Evolutionary conservation across 1,140 invertebrate species (phyloP).

Genomic region (Aphelinus certus): DNA sequence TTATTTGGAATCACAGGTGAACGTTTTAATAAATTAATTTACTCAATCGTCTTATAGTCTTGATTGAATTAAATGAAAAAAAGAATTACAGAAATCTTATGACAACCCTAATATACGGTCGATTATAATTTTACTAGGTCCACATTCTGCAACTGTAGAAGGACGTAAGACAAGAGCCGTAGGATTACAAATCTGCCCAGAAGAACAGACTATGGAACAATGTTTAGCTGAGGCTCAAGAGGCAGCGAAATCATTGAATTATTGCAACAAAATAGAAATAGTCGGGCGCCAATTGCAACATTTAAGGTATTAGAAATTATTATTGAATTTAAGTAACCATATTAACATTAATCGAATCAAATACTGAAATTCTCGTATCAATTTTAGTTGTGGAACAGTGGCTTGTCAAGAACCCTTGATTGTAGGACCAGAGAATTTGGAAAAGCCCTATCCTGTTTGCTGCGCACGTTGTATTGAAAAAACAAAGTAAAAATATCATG

Average conservation of each 20-base stretch:
- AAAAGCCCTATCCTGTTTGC: slow-evolving; percentile 28
- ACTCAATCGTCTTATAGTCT: no score
- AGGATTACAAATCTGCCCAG: background rate
- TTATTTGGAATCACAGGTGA: no score
- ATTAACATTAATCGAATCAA: no score
- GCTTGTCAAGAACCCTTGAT: background rate
- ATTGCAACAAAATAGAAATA: background rate
- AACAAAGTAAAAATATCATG: no score
- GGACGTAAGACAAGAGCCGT: background rate
- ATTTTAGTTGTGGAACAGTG: slow-evolving; percentile 21
- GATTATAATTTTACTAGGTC: no score
- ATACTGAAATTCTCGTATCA: no score
- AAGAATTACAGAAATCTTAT: no score
- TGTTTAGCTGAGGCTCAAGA: slow-evolving; percentile 4
- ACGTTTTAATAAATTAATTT: no score
- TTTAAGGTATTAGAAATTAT: background rate
- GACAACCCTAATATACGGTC: no score
- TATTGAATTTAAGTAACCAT: slow-evolving; percentile 9
- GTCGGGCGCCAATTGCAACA: background rate
- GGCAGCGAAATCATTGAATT: background rate
- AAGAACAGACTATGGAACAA: background rate
- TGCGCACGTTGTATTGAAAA: background rate
- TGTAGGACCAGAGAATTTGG: slow-evolving; percentile 3
- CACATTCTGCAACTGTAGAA: no score
- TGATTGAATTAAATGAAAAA: no score